Percentiles rank a stretch among this genome's conserved stretches.
Conservation (phyloP, 1,140 invertebrate species). For the Drosophila murphyi region DNA sequence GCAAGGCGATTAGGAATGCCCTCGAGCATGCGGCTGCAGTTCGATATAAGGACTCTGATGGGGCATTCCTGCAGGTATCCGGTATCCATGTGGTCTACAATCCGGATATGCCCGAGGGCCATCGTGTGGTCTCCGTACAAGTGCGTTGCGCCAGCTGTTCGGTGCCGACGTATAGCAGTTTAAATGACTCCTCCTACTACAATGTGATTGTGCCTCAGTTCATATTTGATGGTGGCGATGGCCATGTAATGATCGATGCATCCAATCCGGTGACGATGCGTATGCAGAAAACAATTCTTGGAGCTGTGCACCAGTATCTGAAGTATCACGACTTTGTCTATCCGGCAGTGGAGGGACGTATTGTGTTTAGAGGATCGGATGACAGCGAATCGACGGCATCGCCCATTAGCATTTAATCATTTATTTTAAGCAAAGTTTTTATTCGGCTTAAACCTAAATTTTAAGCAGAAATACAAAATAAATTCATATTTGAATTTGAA, state of each 20-base stretch:
- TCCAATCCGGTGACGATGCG: slow-evolving; percentile 14
- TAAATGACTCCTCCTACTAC: slow-evolving; percentile 85
- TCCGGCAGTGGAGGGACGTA: slow-evolving; percentile 85
- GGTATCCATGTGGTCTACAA: slow-evolving; percentile 86
- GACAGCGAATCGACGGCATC: slow-evolving; percentile 55
- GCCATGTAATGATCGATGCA: slow-evolving; percentile 39
- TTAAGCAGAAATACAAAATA: not conserved
- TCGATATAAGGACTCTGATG: slow-evolving; percentile 85
- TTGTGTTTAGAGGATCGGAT: slow-evolving; percentile 47
- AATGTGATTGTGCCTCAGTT: slow-evolving; percentile 85
- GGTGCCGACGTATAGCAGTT: slow-evolving; percentile 83
- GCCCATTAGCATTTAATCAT: not conserved
- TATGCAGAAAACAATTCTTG: slow-evolving; percentile 48
- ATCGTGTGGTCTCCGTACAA: slow-evolving; percentile 85
- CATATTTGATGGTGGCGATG: slow-evolving; percentile 61
- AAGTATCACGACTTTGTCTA: slow-evolving; percentile 80
- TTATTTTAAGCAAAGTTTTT: too few relatives aligned
- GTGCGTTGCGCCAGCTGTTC: slow-evolving; percentile 86
- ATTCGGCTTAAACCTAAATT: too few relatives aligned
- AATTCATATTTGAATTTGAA: not conserved
- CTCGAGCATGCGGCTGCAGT: slow-evolving; percentile 86
- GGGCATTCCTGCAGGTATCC: slow-evolving; percentile 87
- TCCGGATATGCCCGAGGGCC: slow-evolving; percentile 84
- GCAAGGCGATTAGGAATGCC: slow-evolving; percentile 75
- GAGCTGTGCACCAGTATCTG: slow-evolving; percentile 57